Evolutionary conservation across 2,797 vertebrate genomes (phyloP).

Genomic region (Spinus olivaceus): DNA sequence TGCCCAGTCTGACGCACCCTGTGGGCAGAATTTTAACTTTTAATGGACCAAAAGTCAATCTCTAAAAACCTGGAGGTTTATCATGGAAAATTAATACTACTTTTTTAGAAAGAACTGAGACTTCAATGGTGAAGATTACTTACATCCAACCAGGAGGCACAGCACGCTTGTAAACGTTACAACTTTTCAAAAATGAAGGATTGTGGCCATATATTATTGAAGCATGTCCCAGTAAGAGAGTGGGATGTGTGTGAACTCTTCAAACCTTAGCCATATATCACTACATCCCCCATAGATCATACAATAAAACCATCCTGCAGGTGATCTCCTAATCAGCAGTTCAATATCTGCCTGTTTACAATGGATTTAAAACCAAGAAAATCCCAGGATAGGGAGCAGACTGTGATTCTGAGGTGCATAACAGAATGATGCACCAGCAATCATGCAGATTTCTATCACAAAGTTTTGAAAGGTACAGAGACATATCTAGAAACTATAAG

Average conservation of each 20-base stretch:
- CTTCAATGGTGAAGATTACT: background rate
- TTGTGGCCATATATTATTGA: background rate
- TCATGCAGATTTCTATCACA: background rate
- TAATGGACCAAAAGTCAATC: background rate
- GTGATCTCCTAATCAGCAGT: background rate
- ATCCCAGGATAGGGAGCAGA: background rate
- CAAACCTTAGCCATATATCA: background rate
- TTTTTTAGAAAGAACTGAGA: background rate
- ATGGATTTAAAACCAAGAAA: background rate
- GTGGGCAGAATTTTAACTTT: background rate
- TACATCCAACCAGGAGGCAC: background rate
- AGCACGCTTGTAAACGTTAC: background rate
- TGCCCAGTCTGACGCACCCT: background rate
- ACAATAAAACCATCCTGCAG: background rate
- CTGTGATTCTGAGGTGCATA: background rate
- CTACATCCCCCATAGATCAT: background rate
- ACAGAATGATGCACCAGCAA: background rate
- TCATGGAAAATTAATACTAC: background rate
- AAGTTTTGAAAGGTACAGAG: background rate
- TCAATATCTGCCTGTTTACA: background rate
- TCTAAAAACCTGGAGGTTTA: background rate
- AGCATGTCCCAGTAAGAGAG: background rate
- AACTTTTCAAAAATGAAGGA: background rate
- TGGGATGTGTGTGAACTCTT: background rate
- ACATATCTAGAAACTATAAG: background rate